Percentiles rank a stretch among this genome's conserved stretches.
Evolutionary conservation across 2,888 invertebrate species (phyloP).

Genomic region (Orthosia incerta): DNA sequence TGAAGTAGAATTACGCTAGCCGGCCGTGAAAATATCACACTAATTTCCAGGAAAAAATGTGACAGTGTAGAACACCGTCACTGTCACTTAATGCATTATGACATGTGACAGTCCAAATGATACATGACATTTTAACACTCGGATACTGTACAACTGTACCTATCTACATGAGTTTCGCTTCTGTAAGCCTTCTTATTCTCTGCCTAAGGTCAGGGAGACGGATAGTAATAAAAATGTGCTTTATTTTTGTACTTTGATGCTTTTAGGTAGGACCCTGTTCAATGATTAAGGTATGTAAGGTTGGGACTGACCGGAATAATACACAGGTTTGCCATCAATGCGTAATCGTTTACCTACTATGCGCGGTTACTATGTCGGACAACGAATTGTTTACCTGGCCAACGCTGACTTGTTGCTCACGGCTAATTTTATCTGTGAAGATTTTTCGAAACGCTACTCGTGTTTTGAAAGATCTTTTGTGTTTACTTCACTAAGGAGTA

Average conservation of each 20-base stretch:
- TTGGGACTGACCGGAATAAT: slow-evolving; percentile 50
- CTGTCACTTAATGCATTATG: no score
- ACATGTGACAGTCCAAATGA: no score
- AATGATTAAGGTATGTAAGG: slow-evolving; percentile 58
- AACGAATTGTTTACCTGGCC: slow-evolving; percentile 3
- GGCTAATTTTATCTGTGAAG: slow-evolving; percentile 4
- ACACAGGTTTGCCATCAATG: slow-evolving; percentile 47
- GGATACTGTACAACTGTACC: neutral
- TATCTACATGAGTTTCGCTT: neutral
- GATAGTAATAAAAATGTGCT: slow-evolving; percentile 56
- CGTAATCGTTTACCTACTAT: slow-evolving; percentile 46
- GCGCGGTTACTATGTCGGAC: slow-evolving; percentile 12
- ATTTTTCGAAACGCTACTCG: no score
- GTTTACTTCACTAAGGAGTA: no score
- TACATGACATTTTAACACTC: no score
- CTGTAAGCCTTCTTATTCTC: slow-evolving; percentile 18
- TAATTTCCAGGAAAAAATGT: no score
- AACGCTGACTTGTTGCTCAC: slow-evolving; percentile 5
- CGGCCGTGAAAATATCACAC: neutral
- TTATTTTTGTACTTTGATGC: slow-evolving; percentile 56
- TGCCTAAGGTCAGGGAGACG: slow-evolving; percentile 55
- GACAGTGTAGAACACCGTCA: no score
- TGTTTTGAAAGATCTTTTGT: no score
- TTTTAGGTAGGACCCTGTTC: slow-evolving; percentile 52
- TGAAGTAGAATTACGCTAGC: no score